Percentiles rank a stretch among this genome's conserved stretches.
Conservation (phyloP, 2,888 invertebrate genomes). For the Ectropis crepuscularia region DNA sequence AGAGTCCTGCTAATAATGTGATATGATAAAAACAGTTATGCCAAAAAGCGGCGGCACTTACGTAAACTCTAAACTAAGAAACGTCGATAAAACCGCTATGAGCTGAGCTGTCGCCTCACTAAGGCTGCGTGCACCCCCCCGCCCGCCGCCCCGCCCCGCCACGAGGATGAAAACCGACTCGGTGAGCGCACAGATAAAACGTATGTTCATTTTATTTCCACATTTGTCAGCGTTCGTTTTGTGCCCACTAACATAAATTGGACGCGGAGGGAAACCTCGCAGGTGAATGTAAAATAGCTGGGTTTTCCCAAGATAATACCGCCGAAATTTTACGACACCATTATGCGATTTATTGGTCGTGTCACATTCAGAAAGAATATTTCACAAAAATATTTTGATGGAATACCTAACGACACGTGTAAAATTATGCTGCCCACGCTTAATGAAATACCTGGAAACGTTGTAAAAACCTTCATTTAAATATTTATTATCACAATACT, state of each 20-base stretch:
- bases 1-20: too few relatives aligned
- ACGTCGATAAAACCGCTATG: not conserved
- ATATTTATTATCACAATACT: not conserved
- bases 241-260: conserved; percentile 85
- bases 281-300: conserved; percentile 84
- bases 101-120: not conserved
- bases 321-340: conserved; percentile 82
- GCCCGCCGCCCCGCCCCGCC: conserved; percentile 46
- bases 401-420: conserved; percentile 44
- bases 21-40: too few relatives aligned
- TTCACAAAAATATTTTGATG: conserved; percentile 69
- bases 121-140: conserved; percentile 17
- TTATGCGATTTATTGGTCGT: conserved; percentile 82
- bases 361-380: conserved; percentile 77
- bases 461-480: not conserved
- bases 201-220: conserved; percentile 84
- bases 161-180: conserved; percentile 71
- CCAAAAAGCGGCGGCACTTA: too few relatives aligned
- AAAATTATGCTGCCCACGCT: conserved; percentile 19
- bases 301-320: conserved; percentile 83
- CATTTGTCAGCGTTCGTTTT: conserved; percentile 85
- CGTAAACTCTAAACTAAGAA: not conserved
- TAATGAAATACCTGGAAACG: conserved; percentile 15
- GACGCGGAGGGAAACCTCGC: conserved; percentile 82
- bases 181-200: conserved; percentile 80